phyloP scores from a whole-genome alignment of 2,797 vertebrate genomes.

The Coreius guichenoti region DNA sequence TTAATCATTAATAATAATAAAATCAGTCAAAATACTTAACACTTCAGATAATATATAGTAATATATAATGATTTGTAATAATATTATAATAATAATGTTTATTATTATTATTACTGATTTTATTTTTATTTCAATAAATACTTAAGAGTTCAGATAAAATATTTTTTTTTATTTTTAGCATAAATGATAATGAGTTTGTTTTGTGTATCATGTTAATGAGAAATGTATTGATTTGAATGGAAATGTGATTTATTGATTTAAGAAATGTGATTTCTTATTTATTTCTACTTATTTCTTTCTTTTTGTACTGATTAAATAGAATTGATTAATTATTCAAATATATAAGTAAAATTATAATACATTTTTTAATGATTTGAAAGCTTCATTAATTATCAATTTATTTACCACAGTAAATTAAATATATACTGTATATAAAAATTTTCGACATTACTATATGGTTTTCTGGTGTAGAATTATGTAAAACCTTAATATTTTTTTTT shows the following conservation, averaged over 20 bases:
- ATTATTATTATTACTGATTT: not conserved
- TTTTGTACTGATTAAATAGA: not conserved
- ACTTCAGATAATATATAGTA: not conserved
- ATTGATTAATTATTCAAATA: not conserved
- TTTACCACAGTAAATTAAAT: not conserved
- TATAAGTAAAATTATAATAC: not conserved
- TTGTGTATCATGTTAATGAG: not conserved
- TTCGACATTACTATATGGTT: not conserved
- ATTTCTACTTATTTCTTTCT: no score
- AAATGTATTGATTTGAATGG: not conserved
- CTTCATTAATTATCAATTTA: not conserved
- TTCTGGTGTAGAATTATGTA: not conserved
- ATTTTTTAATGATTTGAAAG: not conserved
- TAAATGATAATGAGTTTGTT: not conserved
- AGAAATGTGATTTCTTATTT: no score
- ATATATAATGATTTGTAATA: no score
- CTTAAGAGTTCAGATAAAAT: not conserved
- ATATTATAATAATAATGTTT: not conserved
- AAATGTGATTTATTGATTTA: not conserved
- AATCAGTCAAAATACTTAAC: not conserved
- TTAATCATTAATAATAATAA: not conserved
- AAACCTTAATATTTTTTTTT: not conserved
- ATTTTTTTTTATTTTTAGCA: not conserved
- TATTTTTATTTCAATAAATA: not conserved
- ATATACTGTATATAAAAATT: not conserved